Evolutionary conservation across 2,888 invertebrate genomes (phyloP), one percentile per base, ranked within the genome.

Genomic region (Esperia sulphurella): DNA sequence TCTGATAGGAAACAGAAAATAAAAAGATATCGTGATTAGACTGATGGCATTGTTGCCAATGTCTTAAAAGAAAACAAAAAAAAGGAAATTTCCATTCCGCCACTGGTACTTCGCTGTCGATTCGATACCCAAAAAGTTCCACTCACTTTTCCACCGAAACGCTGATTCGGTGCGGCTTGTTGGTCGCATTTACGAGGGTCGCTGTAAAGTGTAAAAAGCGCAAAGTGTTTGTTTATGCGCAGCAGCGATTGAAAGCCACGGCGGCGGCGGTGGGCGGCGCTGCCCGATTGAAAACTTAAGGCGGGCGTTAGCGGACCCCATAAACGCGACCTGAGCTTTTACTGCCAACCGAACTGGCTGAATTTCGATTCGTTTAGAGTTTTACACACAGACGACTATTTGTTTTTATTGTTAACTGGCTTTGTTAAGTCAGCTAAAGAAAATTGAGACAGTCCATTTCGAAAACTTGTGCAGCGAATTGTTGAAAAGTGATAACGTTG

Each of bases 201-300:
- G 82, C 82, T 85, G 83, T 83, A 79, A 83, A 83, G 65, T 81
- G 82, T 82, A 85, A 84, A 84, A 85, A 83, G 79, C 76, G 79
- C 79, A 79, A 86, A 86, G 79, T 77, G 83, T 84, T 86, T 86
- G 84, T 87, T 86, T 87, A 86, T 83, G 83, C 82, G 71, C 68
- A 68, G 68, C 63, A 59, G 48, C 55, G 65, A 71, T 73, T 72
- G 71, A 66, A 72, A 68, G 61, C 60, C 54, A 21, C 40, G 40
- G 82, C 80, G 62, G 68, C 67, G 72, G 69, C 66, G 68, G 67
- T 61, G 29, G n/a, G 39, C 28, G 8, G 33, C n/a, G 21, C 38
- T 5, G 30, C 6, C 6, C 30, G 46, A 40, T 43, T 43, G 43
- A 14, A 42, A 44, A 38, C 44, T 50, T 48, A 50, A 50, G 50